Conservation (phyloP, 1,140 invertebrate genomes). For the Epicauta chinensis region DNA sequence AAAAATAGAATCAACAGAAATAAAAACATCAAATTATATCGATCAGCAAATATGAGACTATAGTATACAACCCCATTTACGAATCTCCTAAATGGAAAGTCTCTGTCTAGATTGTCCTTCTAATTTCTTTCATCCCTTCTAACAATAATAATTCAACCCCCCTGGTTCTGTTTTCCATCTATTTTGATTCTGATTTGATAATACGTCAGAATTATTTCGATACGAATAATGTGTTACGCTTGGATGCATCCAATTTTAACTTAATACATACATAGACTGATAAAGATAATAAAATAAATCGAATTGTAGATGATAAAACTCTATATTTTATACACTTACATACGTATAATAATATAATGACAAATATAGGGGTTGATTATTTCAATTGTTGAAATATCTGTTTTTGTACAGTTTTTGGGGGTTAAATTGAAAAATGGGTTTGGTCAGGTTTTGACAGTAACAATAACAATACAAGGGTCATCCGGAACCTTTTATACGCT, state of each 20-base stretch:
- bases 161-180: conserved; percentile 23
- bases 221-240: conserved; percentile 12
- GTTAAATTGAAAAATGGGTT: too few species aligned
- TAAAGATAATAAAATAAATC: conserved; percentile 8
- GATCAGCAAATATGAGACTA: too few species aligned
- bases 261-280: conserved; percentile 8
- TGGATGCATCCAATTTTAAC: conserved; percentile 12
- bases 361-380: too few species aligned
- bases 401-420: too few species aligned
- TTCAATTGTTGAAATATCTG: too few species aligned
- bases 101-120: conserved; percentile 10
- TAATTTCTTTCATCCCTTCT: conserved; percentile 18
- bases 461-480: conserved; percentile 12
- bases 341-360: too few species aligned
- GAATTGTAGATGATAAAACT: background rate
- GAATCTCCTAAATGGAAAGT: background rate
- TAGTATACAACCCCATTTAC: too few species aligned
- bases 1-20: too few species aligned
- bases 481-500: conserved; percentile 2
- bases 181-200: conserved; percentile 25
- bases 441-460: too few species aligned
- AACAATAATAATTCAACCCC: conserved; percentile 18
- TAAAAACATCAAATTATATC: too few species aligned
- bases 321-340: too few species aligned
- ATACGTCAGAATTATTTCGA: conserved; percentile 19